A percentile compares a stretch with the other conserved stretches of the same genome.
These are phyloP conservation scores for Drosophila phalerata DNA, from an alignment of 2,888 invertebrate genomes.

Conservation along the genomic window DNA sequence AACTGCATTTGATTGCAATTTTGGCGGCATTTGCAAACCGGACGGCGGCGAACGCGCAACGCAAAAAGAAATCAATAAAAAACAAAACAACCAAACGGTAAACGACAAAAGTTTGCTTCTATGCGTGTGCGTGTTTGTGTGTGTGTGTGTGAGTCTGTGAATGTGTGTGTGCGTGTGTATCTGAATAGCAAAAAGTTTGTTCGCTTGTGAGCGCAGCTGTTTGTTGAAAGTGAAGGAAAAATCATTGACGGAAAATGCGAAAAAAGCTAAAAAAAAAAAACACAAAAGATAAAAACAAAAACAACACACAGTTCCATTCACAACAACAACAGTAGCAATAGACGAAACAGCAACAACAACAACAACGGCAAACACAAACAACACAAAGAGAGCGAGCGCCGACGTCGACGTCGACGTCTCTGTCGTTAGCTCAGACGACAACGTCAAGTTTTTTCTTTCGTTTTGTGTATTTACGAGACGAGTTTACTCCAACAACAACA, in stretches of 20 bases:
- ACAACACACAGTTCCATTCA: constrained; percentile 47
- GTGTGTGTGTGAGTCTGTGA: constrained; percentile 10
- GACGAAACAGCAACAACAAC: constrained; percentile 32
- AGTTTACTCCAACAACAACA: constrained; percentile 52
- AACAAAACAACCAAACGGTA: constrained; percentile 63
- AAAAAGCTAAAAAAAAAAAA: constrained; percentile 31
- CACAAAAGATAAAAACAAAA: constrained; percentile 18
- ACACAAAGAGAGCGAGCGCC: constrained; percentile 50
- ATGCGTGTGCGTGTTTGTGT: constrained; percentile 18
- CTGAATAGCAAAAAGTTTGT: constrained; percentile 51
- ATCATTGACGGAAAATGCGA: constrained; percentile 73
- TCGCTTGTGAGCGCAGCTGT: constrained; percentile 74
- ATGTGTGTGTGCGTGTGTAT: constrained; percentile 46
- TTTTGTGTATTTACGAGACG: constrained; percentile 63
- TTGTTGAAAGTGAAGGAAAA: constrained; percentile 80
- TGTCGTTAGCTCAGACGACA: constrained; percentile 63
- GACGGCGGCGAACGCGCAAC: constrained; percentile 71
- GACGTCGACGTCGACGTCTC: constrained; percentile 34
- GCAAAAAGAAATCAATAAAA: constrained; percentile 73
- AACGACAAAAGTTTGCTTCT: constrained; percentile 58
- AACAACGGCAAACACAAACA: constrained; percentile 49
- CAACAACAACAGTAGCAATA: constrained; percentile 39
- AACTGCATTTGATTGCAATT: constrained; percentile 79
- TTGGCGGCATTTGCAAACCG: constrained; percentile 76
- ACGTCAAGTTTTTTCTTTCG: constrained; percentile 50